A percentile compares a stretch with the other conserved stretches of the same genome.
Evolutionary conservation across 2,113 vertebrate genomes (phyloP).

Genomic region (Ascaphus truei): DNA sequence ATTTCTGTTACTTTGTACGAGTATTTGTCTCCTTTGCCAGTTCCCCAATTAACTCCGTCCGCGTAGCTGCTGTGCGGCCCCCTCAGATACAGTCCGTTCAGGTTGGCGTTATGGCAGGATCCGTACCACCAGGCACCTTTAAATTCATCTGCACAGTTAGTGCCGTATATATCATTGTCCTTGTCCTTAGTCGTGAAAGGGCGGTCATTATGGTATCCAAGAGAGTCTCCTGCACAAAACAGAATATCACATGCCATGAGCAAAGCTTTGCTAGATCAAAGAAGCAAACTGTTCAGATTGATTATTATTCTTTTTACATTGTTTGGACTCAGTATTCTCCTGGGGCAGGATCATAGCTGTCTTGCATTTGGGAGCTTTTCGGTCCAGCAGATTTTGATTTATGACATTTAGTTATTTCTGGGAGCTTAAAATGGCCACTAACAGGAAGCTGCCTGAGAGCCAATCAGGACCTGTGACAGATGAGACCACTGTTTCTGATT

Average conservation of each 20-base stretch:
- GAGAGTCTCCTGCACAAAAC: neutral
- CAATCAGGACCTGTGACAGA: too few species aligned
- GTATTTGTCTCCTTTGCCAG: neutral
- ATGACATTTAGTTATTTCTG: too few species aligned
- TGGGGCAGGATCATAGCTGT: too few species aligned
- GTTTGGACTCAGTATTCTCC: too few species aligned
- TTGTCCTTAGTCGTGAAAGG: slow-evolving; percentile 1
- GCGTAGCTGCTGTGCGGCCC: neutral
- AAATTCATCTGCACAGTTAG: neutral
- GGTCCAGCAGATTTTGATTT: too few species aligned
- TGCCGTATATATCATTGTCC: neutral
- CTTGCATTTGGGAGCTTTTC: too few species aligned
- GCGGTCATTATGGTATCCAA: neutral
- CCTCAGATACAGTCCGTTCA: slow-evolving; percentile 11
- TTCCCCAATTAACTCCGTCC: neutral
- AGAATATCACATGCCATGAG: neutral
- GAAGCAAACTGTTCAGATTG: too few species aligned
- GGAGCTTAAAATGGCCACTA: too few species aligned
- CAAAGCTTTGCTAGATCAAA: too few species aligned
- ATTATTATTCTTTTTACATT: too few species aligned
- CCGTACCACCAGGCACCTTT: slow-evolving; percentile 22
- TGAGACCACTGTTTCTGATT: too few species aligned
- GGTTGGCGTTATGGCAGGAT: slow-evolving; percentile 4
- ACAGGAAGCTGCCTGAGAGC: too few species aligned
- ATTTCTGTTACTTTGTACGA: slow-evolving; percentile 5